phyloP scores from a whole-genome alignment of 1,140 invertebrate genomes.

The Diploscapter pachys region DNA sequence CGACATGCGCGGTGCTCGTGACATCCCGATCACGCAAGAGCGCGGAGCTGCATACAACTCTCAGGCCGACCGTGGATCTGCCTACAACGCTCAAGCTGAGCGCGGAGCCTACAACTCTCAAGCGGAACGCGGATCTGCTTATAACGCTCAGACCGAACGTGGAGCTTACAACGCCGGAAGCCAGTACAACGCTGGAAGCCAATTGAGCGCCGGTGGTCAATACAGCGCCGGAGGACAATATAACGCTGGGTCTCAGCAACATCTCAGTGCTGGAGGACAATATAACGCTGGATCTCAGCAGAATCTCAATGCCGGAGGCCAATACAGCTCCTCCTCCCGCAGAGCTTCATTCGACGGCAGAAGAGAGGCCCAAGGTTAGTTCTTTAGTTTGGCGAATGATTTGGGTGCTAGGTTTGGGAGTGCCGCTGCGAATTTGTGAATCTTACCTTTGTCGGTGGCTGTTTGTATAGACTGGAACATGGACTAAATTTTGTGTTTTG shows the following conservation, averaged over 20 bases:
- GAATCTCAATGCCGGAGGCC: no score
- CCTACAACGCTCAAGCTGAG: no score
- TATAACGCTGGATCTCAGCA: no score
- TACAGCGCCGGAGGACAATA: no score
- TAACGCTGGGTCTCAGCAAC: no score
- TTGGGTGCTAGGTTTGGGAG: neutral
- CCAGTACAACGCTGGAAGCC: no score
- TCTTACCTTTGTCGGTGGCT: slow-evolving; percentile 9
- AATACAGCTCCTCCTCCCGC: neutral
- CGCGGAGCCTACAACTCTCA: no score
- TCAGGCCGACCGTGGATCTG: neutral
- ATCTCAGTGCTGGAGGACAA: no score
- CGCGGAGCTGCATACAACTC: slow-evolving; percentile 15
- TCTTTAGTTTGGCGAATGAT: no score
- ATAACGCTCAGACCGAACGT: no score
- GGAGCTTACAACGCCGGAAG: neutral
- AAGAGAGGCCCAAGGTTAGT: neutral
- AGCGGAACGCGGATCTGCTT: no score
- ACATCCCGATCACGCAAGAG: slow-evolving; percentile 10
- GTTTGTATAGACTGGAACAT: neutral
- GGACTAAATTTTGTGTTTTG: neutral
- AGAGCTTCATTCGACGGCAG: neutral
- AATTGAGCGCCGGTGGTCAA: no score
- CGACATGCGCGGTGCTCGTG: slow-evolving; percentile 13
- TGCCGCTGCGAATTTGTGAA: slow-evolving; percentile 12